Evolutionary conservation across 2,113 vertebrate genomes (phyloP), one percentile per base, ranked within the genome.

Genomic region (Athene noctua): DNA sequence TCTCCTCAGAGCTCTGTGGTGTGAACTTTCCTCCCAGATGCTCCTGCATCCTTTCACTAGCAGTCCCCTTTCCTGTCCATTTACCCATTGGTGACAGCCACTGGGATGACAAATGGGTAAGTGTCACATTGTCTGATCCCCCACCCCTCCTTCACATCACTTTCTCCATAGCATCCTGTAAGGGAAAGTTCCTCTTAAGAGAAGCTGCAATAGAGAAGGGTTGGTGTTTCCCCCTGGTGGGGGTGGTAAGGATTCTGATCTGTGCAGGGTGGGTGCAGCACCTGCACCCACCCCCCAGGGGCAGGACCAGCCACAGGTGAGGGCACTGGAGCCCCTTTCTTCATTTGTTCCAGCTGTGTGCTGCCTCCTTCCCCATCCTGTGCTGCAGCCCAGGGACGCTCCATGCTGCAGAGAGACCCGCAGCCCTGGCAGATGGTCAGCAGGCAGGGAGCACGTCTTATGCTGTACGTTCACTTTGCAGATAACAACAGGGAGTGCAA

Each of bases 361-460:
- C 34, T 68, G 42, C 29, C 34, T 80, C 44, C 51, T 52, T 58
- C 49, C 23, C 10, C 5, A 9, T 7, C 42, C 75, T 6, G 34
- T 22, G 47, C 57, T 93, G 63, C 42, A 44, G 63, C 77, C 59
- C 70, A 22, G 81, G 36, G 29, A 36, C 6, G 30, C 6, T 17
- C 54, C 0, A 0, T 23, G 62, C 57, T 46, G 68, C 57, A 71
- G 46, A 71, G 46, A n/a, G 26, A 59, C 46, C 29, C 29, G 4
- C 40, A 30, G n/a, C 29, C 44, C 14, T 2, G 1, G 46, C 0
- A 1, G 40, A 15, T 10, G 29, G 52, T 36, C 70, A 42, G 26
- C 26, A 61, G 15, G 8, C 36, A 51, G 46, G 47, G 36, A 75
- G 18, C 40, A 32, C 0, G 0, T 18, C 6, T 38, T 32, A 29